Percentiles rank a stretch among this genome's conserved stretches.
phyloP scores from a whole-genome alignment of 2,797 vertebrate genomes.

The Anguilla megastoma region DNA sequence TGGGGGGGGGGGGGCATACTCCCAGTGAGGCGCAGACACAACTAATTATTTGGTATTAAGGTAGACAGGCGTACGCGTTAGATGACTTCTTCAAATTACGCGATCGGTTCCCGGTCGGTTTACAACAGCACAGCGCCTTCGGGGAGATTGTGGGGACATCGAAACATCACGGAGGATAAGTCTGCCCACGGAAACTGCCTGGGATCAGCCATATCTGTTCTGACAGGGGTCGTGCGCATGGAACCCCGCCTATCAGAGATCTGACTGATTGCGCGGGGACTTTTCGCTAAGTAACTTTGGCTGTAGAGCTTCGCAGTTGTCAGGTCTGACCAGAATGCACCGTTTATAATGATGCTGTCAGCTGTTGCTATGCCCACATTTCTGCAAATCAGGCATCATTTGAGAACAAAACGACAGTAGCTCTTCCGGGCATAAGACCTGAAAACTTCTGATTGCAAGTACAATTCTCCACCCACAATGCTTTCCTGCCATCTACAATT shows the following conservation, averaged over 20 bases:
- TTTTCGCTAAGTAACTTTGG: conserved; percentile 21
- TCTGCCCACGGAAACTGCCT: conserved; percentile 62
- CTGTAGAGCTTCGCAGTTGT: background rate
- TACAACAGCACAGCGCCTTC: conserved; percentile 68
- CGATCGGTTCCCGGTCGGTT: conserved; percentile 71
- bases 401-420: background rate
- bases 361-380: background rate
- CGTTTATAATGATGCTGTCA: background rate
- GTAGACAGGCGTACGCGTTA: conserved; percentile 72
- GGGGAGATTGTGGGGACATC: conserved; percentile 70
- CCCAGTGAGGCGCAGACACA: conserved; percentile 61
- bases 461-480: background rate
- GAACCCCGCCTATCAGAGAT: conserved; percentile 53
- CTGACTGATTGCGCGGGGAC: conserved; percentile 61
- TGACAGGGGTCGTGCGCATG: conserved; percentile 69
- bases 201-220: conserved; percentile 69
- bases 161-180: conserved; percentile 81
- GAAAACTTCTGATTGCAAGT: background rate
- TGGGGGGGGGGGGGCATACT: conserved; percentile 65
- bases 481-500: background rate
- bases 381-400: background rate
- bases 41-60: conserved; percentile 85
- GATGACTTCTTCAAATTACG: conserved; percentile 79
- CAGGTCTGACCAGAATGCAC: background rate
- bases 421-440: background rate